Conservation (phyloP, 2,797 vertebrate species). For the Hemitrygon akajei region DNA sequence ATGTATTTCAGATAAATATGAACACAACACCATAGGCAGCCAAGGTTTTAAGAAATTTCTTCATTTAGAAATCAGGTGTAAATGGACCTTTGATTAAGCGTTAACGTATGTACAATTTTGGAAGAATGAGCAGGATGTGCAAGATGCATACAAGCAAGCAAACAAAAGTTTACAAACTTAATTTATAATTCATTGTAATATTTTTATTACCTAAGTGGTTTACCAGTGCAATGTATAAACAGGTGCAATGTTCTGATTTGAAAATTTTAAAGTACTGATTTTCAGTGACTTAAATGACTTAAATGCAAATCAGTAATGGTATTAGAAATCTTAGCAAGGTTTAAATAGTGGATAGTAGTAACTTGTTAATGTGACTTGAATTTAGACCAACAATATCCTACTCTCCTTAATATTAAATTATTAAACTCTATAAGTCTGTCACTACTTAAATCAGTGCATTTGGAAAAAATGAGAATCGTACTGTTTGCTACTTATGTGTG, state of each 20-base stretch:
- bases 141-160: background rate
- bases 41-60: background rate
- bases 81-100: background rate
- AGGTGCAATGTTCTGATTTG: background rate
- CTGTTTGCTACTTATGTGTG: background rate
- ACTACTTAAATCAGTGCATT: background rate
- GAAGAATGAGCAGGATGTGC: background rate
- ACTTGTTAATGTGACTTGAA: background rate
- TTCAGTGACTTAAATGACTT: background rate
- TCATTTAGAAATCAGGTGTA: background rate
- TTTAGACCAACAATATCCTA: background rate
- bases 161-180: background rate
- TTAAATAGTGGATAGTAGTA: background rate
- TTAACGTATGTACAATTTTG: background rate
- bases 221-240: slow-evolving; percentile 10
- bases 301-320: background rate
- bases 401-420: background rate
- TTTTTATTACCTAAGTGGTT: background rate
- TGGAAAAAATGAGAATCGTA: background rate
- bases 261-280: background rate
- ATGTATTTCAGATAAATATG: background rate
- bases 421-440: background rate
- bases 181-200: background rate
- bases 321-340: background rate
- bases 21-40: background rate